Conservation (phyloP, 1,140 invertebrate species). For the Phthorimaea operculella region DNA sequence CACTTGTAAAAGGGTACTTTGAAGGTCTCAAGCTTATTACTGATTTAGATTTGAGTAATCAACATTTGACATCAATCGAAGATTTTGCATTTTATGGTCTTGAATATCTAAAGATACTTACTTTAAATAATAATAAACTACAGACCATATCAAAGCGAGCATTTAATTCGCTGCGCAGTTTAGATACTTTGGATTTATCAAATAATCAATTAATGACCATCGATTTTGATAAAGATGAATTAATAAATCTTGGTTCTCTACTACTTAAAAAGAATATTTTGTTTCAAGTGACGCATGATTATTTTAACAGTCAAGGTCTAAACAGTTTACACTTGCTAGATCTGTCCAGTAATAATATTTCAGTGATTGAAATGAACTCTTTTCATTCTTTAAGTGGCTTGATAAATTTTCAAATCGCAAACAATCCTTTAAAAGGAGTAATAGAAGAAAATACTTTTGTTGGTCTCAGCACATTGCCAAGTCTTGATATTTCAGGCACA, state of each 20-base stretch:
- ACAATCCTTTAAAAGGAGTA: conserved; percentile 27
- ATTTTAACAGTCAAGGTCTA: conserved; percentile 25
- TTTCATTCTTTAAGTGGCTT: conserved; percentile 27
- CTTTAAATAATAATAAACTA: conserved; percentile 38
- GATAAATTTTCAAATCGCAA: conserved; percentile 28
- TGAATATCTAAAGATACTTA: conserved; percentile 18
- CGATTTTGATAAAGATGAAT: conserved; percentile 28
- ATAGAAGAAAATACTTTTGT: conserved; percentile 31
- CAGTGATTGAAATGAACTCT: conserved; percentile 25
- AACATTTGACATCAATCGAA: conserved; percentile 28
- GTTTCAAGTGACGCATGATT: conserved; percentile 19
- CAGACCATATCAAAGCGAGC: conserved; percentile 22
- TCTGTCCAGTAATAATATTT: conserved; percentile 40
- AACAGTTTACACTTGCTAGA: conserved; percentile 30
- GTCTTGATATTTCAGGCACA: conserved; percentile 33
- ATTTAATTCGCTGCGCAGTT: conserved; percentile 25
- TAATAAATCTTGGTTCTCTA: conserved; percentile 21
- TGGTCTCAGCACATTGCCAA: conserved; percentile 27
- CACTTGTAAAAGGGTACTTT: conserved; percentile 31
- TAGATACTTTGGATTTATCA: conserved; percentile 35
- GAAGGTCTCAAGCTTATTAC: conserved; percentile 26
- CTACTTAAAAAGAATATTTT: conserved; percentile 28
- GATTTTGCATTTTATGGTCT: conserved; percentile 35
- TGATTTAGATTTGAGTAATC: conserved; percentile 29
- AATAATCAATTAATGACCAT: conserved; percentile 30